These are phyloP conservation scores for Eupeodes latifasciatus DNA, from an alignment of 2,888 invertebrate genomes.

Conservation along the genomic window DNA sequence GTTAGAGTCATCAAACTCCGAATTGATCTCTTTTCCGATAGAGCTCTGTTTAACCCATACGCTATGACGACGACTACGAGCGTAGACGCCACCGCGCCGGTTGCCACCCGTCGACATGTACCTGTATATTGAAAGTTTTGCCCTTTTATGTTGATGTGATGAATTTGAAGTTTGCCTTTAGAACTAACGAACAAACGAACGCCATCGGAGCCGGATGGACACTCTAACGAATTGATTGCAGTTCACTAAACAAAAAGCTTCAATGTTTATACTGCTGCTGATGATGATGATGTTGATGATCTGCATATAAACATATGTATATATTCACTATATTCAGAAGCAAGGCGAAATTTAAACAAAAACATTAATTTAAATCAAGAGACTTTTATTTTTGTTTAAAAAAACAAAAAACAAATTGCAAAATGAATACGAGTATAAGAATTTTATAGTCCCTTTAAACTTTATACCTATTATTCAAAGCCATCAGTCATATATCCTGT, in stretches of 20 bases:
- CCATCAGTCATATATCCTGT: not conserved
- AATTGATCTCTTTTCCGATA: conserved; percentile 24
- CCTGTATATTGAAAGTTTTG: conserved; percentile 12
- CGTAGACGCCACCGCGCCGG: not conserved
- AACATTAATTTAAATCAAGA: conserved; percentile 18
- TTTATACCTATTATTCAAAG: not conserved
- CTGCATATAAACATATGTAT: not conserved
- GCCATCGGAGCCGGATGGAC: conserved; percentile 14
- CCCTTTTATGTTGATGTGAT: conserved; percentile 3
- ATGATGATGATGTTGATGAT: conserved; percentile 21
- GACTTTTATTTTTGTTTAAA: not conserved
- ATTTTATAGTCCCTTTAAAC: not conserved
- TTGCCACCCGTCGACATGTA: not conserved
- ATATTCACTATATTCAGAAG: not conserved
- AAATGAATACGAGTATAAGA: not conserved
- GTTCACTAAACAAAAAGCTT: conserved; percentile 45
- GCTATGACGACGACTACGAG: too few relatives aligned
- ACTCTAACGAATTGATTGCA: conserved; percentile 67
- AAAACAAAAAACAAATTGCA: conserved; percentile 19
- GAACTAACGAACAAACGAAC: not conserved
- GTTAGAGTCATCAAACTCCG: conserved; percentile 26
- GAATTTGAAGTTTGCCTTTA: conserved; percentile 29
- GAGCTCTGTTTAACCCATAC: not conserved
- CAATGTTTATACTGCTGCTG: conserved; percentile 28
- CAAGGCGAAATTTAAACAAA: not conserved